Conservation (phyloP, 1,140 invertebrate genomes). For the Drosophila malerkotliana region DNA sequence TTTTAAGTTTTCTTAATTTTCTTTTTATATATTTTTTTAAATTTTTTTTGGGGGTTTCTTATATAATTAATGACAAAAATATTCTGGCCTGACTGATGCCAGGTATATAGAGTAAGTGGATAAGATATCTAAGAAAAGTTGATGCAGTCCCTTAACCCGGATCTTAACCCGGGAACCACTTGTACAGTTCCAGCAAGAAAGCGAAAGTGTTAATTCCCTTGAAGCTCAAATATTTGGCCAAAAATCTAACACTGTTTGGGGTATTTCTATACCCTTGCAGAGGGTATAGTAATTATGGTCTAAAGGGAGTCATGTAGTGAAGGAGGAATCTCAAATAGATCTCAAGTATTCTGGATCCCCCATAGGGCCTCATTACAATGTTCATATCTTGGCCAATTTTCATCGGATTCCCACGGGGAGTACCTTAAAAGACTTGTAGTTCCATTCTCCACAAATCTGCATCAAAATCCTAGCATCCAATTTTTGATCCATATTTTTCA, state of each 20-base stretch:
- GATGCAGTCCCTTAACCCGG: neutral
- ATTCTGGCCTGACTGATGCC: slow-evolving; percentile 8
- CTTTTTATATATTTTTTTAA: neutral
- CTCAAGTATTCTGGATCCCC: too few species aligned
- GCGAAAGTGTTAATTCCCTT: slow-evolving; percentile 71
- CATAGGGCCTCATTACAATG: too few species aligned
- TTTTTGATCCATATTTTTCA: too few species aligned
- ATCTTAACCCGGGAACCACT: slow-evolving; percentile 9
- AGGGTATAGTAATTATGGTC: neutral
- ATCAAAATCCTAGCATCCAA: too few species aligned
- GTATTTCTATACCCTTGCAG: too few species aligned
- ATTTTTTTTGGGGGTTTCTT: neutral
- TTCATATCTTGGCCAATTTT: too few species aligned
- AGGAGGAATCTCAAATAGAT: too few species aligned
- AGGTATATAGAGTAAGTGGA: neutral
- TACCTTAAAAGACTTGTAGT: too few species aligned
- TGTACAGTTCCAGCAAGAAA: slow-evolving; percentile 38
- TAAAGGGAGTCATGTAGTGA: too few species aligned
- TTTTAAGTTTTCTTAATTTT: neutral
- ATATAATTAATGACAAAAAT: slow-evolving; percentile 9
- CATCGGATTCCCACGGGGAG: too few species aligned
- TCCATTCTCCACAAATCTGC: too few species aligned
- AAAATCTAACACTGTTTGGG: neutral
- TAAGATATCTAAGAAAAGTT: neutral
- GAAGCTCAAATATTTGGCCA: slow-evolving; percentile 39